Evolutionary conservation across 1,140 invertebrate genomes (phyloP).

Genomic region (Arctopsyche grandis): DNA sequence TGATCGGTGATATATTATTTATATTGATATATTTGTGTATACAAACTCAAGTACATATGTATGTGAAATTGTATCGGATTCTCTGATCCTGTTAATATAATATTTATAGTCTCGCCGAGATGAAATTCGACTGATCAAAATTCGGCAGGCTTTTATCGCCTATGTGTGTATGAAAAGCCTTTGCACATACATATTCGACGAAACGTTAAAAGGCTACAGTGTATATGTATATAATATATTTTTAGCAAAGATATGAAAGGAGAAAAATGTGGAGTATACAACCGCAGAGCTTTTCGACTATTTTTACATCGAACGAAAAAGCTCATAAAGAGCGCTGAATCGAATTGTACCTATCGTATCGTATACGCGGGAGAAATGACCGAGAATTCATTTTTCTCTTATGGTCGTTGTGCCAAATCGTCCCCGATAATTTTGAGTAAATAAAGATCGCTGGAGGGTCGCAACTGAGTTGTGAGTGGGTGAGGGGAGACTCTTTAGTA

Average conservation of each 20-base stretch:
- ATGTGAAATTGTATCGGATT: no score
- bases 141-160: conserved; percentile 1
- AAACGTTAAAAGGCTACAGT: neutral
- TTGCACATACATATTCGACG: neutral
- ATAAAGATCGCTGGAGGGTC: conserved; percentile 23
- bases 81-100: neutral
- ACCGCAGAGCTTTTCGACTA: neutral
- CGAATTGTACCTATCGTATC: neutral
- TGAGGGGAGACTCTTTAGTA: no score
- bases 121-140: conserved; percentile 21
- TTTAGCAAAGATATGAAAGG: neutral
- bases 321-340: neutral
- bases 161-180: neutral
- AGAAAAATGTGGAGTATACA: no score
- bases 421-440: conserved; percentile 13
- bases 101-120: conserved; percentile 10
- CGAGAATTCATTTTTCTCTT: neutral
- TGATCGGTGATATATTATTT: no score
- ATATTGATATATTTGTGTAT: no score
- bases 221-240: no score
- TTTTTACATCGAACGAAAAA: conserved; percentile 17
- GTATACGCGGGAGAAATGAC: no score
- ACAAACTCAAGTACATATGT: no score
- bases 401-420: conserved; percentile 26
- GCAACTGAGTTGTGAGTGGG: neutral